Evolutionary conservation across 2,113 vertebrate species (phyloP).

Genomic region (Illadopsis cleaveri): DNA sequence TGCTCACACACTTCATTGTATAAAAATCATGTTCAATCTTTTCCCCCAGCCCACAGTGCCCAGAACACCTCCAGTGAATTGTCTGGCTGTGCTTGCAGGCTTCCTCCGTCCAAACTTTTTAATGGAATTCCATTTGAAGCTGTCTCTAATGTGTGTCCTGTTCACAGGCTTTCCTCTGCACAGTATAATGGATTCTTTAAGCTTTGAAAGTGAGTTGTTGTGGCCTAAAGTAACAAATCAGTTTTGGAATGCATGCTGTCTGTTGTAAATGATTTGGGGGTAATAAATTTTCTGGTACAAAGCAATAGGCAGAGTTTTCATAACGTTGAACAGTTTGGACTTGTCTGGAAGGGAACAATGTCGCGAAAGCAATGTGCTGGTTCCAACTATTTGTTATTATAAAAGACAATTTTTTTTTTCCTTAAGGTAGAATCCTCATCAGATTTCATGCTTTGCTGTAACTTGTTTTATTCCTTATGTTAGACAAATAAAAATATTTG

Average conservation of each 20-base stretch:
- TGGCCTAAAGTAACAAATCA: constrained; percentile 82
- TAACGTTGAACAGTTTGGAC: constrained; percentile 85
- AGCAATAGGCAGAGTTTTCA: constrained; percentile 79
- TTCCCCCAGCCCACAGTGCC: neutral
- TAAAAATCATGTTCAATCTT: neutral
- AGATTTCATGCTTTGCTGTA: constrained; percentile 77
- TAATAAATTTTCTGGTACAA: constrained; percentile 85
- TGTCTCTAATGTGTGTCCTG: neutral
- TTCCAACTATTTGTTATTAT: constrained; percentile 83
- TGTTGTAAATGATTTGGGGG: constrained; percentile 83
- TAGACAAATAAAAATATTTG: constrained; percentile 72
- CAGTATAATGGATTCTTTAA: constrained; percentile 59
- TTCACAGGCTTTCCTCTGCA: constrained; percentile 20
- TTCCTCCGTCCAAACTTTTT: neutral
- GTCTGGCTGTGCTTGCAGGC: neutral
- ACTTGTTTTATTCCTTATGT: constrained; percentile 80
- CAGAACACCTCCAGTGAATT: neutral
- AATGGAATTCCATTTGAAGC: constrained; percentile 20
- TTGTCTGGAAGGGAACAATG: constrained; percentile 85
- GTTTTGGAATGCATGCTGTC: constrained; percentile 83
- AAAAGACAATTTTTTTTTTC: constrained; percentile 76
- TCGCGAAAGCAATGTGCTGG: constrained; percentile 71
- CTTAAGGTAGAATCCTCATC: constrained; percentile 80
- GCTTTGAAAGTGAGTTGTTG: constrained; percentile 68
- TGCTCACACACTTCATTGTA: neutral